Base-by-base conservation (phyloP, 2,888 invertebrate genomes). In the Amblyjoppa proteus region DNA sequence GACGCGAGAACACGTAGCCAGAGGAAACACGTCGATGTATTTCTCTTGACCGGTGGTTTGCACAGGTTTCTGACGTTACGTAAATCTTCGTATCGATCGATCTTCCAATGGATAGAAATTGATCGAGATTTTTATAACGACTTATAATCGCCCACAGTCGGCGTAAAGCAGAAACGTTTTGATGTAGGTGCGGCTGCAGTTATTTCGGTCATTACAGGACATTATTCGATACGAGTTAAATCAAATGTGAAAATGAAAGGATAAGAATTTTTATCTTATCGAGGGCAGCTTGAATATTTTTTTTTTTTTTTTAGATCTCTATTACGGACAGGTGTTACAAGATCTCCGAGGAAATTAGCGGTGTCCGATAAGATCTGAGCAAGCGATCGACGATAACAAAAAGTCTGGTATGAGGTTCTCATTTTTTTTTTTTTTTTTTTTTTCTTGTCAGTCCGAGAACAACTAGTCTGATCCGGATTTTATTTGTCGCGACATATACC, bases 1-100 rank as follows among this genome's bases (percentile, higher is more conserved):
- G 28, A 58, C 58, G 58, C 70, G 61, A 69, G 78, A 79, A 84
- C 82, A 84, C 76, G 84, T 79, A 75, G 82, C 80, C 81, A 73
- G 56, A 53, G 41, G 56, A 73, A 73, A 75, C 76, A 81, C 75
- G 58, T 70, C 71, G 75, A 83, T 75, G 71, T 78, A 84, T 79
- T 76, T 76, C 38, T 38, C 61, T 83, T 78, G 71, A 41, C 69
- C 81, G 73, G 74, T 13, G 74, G 51, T 76, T 66, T 38, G 66
- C 53, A 34, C 51, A 34, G 71, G 20, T 76, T 81, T 70, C 66
- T 70, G 76, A 85, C 81, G 86, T 89, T 89, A 89, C 88, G 89
- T 87, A 88, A 89, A 89, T 88, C 81, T 53, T 34, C 53, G 20
- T 66, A 76, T 66, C 66, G 66, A 20, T 66, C 66, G 51, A 76